A percentile compares a stretch with the other conserved stretches of the same genome.
Conservation (phyloP, 1,140 invertebrate genomes). For the Cyrtorhinus lividipennis region DNA sequence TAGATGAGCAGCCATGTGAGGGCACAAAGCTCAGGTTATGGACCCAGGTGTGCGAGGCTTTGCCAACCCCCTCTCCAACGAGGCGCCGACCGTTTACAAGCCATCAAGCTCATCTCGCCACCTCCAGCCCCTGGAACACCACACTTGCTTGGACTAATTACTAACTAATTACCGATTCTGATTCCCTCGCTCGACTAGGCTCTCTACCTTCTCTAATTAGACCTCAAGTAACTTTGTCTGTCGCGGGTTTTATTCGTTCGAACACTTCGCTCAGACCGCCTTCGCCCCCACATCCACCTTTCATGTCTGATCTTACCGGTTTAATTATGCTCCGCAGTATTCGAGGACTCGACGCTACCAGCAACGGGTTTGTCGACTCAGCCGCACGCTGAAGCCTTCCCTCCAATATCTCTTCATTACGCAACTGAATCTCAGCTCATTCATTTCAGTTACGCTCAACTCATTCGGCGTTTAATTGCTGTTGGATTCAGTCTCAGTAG, state of each 20-base stretch:
- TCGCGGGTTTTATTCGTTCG: background rate
- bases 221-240: background rate
- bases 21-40: background rate
- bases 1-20: background rate
- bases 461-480: background rate
- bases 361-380: too few relatives aligned
- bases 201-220: background rate
- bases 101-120: too few relatives aligned
- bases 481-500: background rate
- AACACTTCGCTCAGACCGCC: background rate
- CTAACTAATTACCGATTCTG: background rate
- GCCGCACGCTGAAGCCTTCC: background rate
- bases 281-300: background rate
- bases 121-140: too few relatives aligned
- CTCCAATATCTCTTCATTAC: background rate
- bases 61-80: background rate
- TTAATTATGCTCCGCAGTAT: background rate
- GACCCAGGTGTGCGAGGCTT: background rate
- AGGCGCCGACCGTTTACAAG: background rate
- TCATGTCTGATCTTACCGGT: background rate
- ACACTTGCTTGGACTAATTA: background rate
- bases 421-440: background rate
- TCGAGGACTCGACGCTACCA: too few relatives aligned
- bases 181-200: background rate
- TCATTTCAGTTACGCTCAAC: background rate